Percentiles rank a stretch among this genome's conserved stretches.
Conservation (phyloP, 2,888 invertebrate genomes). For the Cheilosia variabilis region DNA sequence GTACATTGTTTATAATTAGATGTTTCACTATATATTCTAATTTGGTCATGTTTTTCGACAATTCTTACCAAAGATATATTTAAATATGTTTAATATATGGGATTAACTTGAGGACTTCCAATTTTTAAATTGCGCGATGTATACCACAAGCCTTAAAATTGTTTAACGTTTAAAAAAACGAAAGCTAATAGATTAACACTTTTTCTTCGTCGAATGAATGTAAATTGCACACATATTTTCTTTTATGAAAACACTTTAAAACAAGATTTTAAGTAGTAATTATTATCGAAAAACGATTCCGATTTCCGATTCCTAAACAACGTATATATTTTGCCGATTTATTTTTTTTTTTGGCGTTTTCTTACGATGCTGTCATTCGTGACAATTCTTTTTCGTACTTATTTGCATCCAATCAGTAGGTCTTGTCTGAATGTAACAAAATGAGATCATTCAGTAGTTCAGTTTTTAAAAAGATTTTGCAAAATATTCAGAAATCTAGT, state of each 20-base stretch:
- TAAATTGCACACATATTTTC: constrained; percentile 14
- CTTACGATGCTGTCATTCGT: constrained; percentile 76
- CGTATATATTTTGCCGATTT: constrained; percentile 77
- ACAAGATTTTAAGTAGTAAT: constrained; percentile 34
- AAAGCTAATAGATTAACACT: not conserved
- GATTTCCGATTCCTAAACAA: constrained; percentile 71
- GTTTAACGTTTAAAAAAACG: constrained; percentile 1
- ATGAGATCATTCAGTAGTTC: constrained; percentile 8
- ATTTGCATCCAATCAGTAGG: not conserved
- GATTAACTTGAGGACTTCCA: constrained; percentile 1
- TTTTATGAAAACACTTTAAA: constrained; percentile 40
- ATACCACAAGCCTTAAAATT: not conserved
- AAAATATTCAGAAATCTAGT: no score
- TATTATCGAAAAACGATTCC: constrained; percentile 71
- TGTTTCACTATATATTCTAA: not conserved
- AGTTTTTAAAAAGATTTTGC: no score
- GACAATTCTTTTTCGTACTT: constrained; percentile 17
- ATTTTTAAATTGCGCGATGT: constrained; percentile 32
- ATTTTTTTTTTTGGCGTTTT: constrained; percentile 78
- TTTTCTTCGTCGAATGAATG: not conserved
- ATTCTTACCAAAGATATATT: not conserved
- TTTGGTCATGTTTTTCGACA: not conserved
- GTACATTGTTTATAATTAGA: no score
- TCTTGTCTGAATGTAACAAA: constrained; percentile 3
- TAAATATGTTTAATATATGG: constrained; percentile 12